These are phyloP conservation scores for Tineola bisselliella DNA, from an alignment of 2,888 invertebrate genomes.

Conservation along the genomic window DNA sequence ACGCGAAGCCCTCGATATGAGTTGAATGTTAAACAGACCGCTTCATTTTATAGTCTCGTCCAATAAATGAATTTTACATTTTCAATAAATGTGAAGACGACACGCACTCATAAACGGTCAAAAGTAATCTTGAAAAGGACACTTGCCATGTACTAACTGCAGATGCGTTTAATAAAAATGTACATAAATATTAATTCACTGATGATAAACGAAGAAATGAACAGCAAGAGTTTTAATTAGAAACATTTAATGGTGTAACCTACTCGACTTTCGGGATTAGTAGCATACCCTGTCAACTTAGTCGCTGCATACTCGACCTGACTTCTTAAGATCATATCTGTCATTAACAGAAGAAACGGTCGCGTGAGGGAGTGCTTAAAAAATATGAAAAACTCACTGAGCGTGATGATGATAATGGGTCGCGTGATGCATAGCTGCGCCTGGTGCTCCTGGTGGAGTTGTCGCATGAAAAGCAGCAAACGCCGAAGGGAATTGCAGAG, in stretches of 20 bases:
- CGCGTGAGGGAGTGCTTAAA: background rate
- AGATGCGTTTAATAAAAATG: constrained; percentile 11
- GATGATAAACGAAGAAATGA: constrained; percentile 7
- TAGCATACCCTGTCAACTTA: background rate
- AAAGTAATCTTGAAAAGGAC: constrained; percentile 36
- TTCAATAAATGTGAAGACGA: constrained; percentile 9
- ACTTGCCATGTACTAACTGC: constrained; percentile 34
- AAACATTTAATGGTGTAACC: background rate
- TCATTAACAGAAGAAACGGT: too few species aligned
- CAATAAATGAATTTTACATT: constrained; percentile 37
- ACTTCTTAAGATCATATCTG: too few species aligned
- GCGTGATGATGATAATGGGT: constrained; percentile 64
- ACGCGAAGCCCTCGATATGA: background rate
- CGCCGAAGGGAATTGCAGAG: constrained; percentile 66
- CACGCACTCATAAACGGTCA: constrained; percentile 8
- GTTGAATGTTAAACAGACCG: constrained; percentile 45
- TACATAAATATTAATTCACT: constrained; percentile 9
- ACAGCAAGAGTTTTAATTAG: background rate
- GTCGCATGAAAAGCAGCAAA: constrained; percentile 72
- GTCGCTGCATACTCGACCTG: too few species aligned
- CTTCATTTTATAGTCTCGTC: constrained; percentile 51
- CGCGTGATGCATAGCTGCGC: constrained; percentile 69
- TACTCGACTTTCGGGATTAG: too few species aligned
- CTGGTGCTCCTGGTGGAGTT: constrained; percentile 66
- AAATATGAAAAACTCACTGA: constrained; percentile 41